Percentiles rank a stretch among this genome's conserved stretches.
phyloP scores from a whole-genome alignment of 2,797 vertebrate species.

The Crocidura indochinensis region DNA sequence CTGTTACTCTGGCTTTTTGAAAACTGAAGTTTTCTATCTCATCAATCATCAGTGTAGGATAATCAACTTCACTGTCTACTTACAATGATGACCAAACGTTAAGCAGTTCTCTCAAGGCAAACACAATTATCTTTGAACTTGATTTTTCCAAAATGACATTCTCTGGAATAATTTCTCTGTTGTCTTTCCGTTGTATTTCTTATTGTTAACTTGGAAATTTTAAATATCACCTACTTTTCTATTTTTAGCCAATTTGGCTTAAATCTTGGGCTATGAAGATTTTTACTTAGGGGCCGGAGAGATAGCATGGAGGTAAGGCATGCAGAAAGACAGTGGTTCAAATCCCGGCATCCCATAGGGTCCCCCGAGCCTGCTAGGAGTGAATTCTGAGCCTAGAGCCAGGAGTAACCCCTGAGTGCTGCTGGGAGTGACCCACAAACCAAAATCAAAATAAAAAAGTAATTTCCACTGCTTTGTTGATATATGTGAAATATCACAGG shows the following conservation, averaged over 20 bases:
- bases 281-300: background rate
- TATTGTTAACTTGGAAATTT: background rate
- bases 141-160: constrained; percentile 20
- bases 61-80: background rate
- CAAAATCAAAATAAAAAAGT: too few relatives aligned
- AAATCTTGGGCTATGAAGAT: background rate
- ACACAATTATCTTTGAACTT: constrained; percentile 17
- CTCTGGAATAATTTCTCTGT: constrained; percentile 33
- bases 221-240: background rate
- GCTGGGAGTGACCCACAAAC: too few relatives aligned
- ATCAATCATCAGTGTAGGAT: background rate
- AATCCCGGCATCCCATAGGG: too few relatives aligned
- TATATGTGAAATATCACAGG: background rate
- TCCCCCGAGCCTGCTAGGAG: too few relatives aligned
- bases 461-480: background rate
- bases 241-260: constrained; percentile 28
- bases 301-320: too few relatives aligned
- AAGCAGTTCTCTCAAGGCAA: constrained; percentile 32
- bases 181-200: constrained; percentile 6
- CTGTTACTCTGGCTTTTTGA: background rate
- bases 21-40: constrained; percentile 10
- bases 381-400: too few relatives aligned
- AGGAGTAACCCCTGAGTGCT: too few relatives aligned
- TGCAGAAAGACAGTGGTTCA: too few relatives aligned
- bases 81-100: background rate